Conservation (phyloP, 2,888 invertebrate genomes). For the Papilio demoleus region DNA sequence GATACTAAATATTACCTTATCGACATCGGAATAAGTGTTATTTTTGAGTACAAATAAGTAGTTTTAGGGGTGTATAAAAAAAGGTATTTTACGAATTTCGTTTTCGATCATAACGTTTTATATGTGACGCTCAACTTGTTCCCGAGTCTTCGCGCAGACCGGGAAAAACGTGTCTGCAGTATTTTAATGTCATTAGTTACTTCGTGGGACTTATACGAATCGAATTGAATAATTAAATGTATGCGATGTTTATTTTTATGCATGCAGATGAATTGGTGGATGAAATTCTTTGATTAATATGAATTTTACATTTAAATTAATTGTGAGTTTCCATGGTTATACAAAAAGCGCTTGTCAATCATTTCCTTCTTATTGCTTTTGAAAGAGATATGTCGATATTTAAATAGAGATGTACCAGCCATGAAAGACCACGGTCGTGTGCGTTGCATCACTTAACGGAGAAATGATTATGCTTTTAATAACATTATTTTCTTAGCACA, state of each 20-base stretch:
- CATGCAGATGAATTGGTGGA: background rate
- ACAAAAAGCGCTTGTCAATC: too few relatives aligned
- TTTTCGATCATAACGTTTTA: conserved; percentile 40
- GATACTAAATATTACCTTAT: conserved; percentile 16
- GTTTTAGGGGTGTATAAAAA: conserved; percentile 1
- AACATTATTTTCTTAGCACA: too few relatives aligned
- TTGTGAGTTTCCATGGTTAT: too few relatives aligned
- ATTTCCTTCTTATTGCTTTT: too few relatives aligned
- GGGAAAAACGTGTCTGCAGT: conserved; percentile 33
- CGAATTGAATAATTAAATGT: conserved; percentile 34
- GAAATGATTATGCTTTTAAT: too few relatives aligned
- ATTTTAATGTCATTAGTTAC: conserved; percentile 40
- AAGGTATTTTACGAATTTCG: conserved; percentile 34
- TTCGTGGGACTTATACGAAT: conserved; percentile 24
- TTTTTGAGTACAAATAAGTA: background rate
- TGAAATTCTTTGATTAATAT: too few relatives aligned
- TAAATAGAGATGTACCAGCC: too few relatives aligned
- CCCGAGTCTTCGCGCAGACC: conserved; percentile 37
- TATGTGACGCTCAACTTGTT: conserved; percentile 36
- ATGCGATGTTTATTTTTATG: background rate
- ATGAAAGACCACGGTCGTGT: too few relatives aligned
- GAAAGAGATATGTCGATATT: too few relatives aligned
- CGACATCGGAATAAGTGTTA: background rate
- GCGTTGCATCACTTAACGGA: too few relatives aligned
- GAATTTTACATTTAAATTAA: too few relatives aligned